These are phyloP conservation scores for Aplysina aerophoba DNA, from an alignment of 37 sponge, comb jelly and placozoan genomes.

Conservation along the genomic window DNA sequence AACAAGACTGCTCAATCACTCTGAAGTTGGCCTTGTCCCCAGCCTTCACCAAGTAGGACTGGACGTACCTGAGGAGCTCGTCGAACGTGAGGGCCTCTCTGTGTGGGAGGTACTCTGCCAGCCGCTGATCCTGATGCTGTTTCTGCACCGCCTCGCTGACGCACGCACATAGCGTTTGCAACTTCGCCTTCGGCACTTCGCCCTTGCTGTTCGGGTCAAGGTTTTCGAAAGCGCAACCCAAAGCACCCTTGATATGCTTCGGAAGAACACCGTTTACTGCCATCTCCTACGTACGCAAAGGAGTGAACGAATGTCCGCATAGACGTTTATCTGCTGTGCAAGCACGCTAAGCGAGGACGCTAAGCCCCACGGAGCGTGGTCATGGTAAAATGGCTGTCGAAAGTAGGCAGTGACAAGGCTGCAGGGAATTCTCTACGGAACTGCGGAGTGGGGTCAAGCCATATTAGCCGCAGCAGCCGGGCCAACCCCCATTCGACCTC, in stretches of 20 bases:
- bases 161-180: neutral
- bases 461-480: no score
- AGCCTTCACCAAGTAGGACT: slow-evolving; percentile 21
- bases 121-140: slow-evolving; percentile 5
- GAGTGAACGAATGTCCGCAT: neutral
- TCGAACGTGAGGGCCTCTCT: slow-evolving; percentile 8
- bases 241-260: neutral
- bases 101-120: neutral
- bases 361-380: no score
- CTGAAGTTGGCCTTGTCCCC: neutral
- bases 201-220: slow-evolving; percentile 4
- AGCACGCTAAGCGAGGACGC: no score
- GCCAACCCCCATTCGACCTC: no score
- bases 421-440: no score
- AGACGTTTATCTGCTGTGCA: no score
- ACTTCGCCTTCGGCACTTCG: slow-evolving; percentile 12
- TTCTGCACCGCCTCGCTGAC: neutral
- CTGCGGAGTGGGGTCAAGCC: no score
- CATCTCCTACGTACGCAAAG: neutral
- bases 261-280: neutral
- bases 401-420: no score
- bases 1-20: slow-evolving; percentile 20
- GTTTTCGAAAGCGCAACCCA: neutral
- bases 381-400: neutral
- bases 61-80: neutral